Base-by-base conservation (phyloP, 2,113 vertebrate species). In the Bufo gargarizans region DNA sequence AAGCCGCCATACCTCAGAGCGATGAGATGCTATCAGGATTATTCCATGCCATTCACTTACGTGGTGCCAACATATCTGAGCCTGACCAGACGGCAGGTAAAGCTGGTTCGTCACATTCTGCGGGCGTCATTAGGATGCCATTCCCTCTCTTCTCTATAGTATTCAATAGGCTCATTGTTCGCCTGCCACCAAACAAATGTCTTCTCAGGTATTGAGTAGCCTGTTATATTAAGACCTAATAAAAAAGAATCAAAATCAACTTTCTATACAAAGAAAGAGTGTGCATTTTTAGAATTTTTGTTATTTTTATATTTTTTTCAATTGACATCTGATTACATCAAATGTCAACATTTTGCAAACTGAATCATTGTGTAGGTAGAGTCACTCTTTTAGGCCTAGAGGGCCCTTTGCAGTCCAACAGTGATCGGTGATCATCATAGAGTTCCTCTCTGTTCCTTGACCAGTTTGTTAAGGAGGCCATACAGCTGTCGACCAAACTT, bases 1-100 rank as follows among this genome's bases (percentile, higher is more conserved):
- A 89, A 71, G 6, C 7, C 0, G 88, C 86, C 50, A 0, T 20
- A 89, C 90, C 90, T 77, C 71, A 90, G 77, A 89, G 92, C 4
- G 82, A 89, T 83, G 94, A 92, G 17, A 93, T 96, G 71, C 92
- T 96, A 0, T 90, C 91, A 78, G 87, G 91, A 20, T 90, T 95
- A 17, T 96, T 96, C 81, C 65, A 92, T 53, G 91, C 91, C 14
- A 83, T 96, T 49, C 88, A 17, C 83, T 92, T 4, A 0, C 50
- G 84, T 45, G 86, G 85, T 5, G 63, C 71, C 9, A 79, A 2
- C 50, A 7, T 0, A 0, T 33, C 4, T 67, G 4, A 45, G 0
- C 14, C 90, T 2, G 84, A 86, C 67, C 0, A 76, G 71, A 77
- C 13, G 63, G 76, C 90, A 17, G 95, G 95, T 96, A 90, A 93